phyloP scores from a whole-genome alignment of 2,797 vertebrate genomes.

The Erpetoichthys calabaricus region DNA sequence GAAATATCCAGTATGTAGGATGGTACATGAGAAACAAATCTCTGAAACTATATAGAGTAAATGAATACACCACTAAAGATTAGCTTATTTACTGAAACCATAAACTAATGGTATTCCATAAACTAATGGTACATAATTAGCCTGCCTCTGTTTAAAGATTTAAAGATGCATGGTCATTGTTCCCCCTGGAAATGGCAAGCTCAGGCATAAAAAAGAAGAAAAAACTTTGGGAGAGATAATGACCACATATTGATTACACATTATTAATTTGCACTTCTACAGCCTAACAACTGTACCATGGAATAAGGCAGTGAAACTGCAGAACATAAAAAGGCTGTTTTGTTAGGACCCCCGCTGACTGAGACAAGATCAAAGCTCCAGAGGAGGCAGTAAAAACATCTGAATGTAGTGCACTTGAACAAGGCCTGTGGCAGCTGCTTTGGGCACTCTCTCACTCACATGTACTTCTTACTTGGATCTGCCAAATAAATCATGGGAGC shows the following conservation, averaged over 20 bases:
- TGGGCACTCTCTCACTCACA: conserved; percentile 52
- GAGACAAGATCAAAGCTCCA: conserved; percentile 82
- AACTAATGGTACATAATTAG: too few relatives aligned
- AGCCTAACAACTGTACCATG: conserved; percentile 47
- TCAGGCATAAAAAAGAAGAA: background rate
- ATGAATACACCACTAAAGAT: too few relatives aligned
- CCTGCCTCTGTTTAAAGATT: too few relatives aligned
- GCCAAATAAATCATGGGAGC: conserved; percentile 51
- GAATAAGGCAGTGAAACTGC: conserved; percentile 58
- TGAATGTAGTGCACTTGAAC: conserved; percentile 57
- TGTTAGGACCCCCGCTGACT: conserved; percentile 79
- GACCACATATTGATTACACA: conserved; percentile 39
- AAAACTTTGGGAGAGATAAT: conserved; percentile 27
- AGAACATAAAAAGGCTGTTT: conserved; percentile 87
- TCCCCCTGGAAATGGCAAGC: too few relatives aligned
- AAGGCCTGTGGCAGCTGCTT: conserved; percentile 68
- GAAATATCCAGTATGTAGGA: too few relatives aligned
- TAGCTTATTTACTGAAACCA: too few relatives aligned
- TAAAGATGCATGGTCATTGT: too few relatives aligned
- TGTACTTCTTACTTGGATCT: conserved; percentile 45
- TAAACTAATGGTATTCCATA: too few relatives aligned
- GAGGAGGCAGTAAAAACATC: conserved; percentile 70
- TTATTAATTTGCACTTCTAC: conserved; percentile 55
- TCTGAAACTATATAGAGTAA: too few relatives aligned
- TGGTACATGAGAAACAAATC: too few relatives aligned